Evolutionary conservation across 2,797 vertebrate species (phyloP).

Genomic region (Chrysolophus pictus): DNA sequence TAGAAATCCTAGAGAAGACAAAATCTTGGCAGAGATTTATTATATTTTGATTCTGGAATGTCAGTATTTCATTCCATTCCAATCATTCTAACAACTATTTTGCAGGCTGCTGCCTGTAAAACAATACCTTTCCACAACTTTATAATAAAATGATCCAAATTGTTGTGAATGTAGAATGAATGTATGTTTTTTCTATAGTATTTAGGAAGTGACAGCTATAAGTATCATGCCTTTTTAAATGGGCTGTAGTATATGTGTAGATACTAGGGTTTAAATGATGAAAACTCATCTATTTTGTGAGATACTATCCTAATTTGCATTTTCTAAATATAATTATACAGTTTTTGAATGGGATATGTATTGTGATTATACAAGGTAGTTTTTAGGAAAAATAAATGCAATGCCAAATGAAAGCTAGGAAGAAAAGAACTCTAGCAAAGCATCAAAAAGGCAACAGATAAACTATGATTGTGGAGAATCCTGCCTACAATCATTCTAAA

Average conservation of each 20-base stretch:
- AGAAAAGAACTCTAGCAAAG: not conserved
- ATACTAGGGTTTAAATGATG: not conserved
- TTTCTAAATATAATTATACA: not conserved
- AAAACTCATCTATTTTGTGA: not conserved
- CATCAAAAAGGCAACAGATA: fast-evolving
- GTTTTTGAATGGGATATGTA: not conserved
- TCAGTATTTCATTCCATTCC: not conserved
- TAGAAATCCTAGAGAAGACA: not conserved
- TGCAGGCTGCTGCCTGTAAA: not conserved
- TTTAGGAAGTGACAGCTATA: not conserved
- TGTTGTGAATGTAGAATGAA: not conserved
- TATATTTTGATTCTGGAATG: not conserved
- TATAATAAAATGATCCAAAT: not conserved
- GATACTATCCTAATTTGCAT: not conserved
- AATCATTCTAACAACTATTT: not conserved
- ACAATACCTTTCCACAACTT: not conserved
- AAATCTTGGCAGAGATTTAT: not conserved
- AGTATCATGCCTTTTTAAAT: not conserved
- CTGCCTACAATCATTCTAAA: not conserved
- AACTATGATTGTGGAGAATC: not conserved
- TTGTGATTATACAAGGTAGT: fast-evolving
- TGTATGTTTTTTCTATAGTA: not conserved
- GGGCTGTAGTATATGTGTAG: not conserved
- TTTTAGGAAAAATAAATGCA: not conserved
- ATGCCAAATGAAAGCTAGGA: not conserved